Evolutionary conservation across 1,140 invertebrate species (phyloP).

Genomic region (Galleria mellonella): DNA sequence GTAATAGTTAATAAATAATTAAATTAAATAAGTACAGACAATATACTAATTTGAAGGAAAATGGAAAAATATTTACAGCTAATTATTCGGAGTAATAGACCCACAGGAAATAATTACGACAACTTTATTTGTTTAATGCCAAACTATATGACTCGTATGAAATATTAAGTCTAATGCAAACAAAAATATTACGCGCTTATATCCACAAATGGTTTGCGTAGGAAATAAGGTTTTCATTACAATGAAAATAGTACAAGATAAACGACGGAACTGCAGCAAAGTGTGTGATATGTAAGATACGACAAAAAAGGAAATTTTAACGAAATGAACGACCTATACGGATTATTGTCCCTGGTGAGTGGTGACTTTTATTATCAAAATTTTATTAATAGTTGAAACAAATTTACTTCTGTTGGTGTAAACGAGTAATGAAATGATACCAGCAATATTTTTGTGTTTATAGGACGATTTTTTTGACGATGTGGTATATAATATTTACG

Average conservation of each 20-base stretch:
- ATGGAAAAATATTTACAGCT: too few relatives aligned
- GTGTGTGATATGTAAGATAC: conserved; percentile 7
- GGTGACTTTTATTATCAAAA: background rate
- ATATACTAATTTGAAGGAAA: too few relatives aligned
- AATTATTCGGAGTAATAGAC: background rate
- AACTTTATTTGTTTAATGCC: conserved; percentile 50
- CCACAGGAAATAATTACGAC: conserved; percentile 50
- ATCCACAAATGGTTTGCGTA: conserved; percentile 27
- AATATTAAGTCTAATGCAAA: conserved; percentile 40
- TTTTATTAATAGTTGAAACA: background rate
- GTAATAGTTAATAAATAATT: too few relatives aligned
- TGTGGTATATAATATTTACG: too few relatives aligned
- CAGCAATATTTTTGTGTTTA: too few relatives aligned
- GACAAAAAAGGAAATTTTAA: conserved; percentile 22
- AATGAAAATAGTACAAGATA: conserved; percentile 27
- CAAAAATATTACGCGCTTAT: conserved; percentile 29
- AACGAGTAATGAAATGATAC: too few relatives aligned
- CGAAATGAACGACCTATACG: conserved; percentile 24
- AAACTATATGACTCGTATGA: conserved; percentile 37
- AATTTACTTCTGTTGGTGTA: too few relatives aligned
- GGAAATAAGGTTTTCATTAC: conserved; percentile 25
- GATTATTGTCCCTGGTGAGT: conserved; percentile 40
- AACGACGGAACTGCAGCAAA: conserved; percentile 24
- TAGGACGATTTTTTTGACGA: too few relatives aligned
- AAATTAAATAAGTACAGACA: too few relatives aligned